These are phyloP conservation scores for Aphaenogaster ashmeadi DNA, from an alignment of 1,140 invertebrate species.

Conservation along the genomic window DNA sequence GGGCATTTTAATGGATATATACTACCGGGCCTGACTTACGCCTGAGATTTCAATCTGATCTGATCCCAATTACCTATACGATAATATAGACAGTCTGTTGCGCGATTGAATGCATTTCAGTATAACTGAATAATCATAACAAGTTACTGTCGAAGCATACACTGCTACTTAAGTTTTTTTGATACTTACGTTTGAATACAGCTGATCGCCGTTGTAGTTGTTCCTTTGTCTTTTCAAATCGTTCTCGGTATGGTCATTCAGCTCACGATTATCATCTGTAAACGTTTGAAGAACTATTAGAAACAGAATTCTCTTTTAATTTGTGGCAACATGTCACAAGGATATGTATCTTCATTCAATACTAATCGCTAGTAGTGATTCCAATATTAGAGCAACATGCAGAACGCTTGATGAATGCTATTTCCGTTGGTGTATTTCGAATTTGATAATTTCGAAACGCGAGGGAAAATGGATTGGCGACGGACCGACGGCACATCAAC, in stretches of 20 bases:
- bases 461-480: conserved; percentile 47
- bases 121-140: no score
- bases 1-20: conserved; percentile 31
- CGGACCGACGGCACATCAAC: conserved; percentile 14
- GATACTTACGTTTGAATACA: conserved; percentile 94
- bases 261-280: conserved; percentile 94
- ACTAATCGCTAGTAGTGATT: background rate
- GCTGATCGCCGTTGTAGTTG: conserved; percentile 96
- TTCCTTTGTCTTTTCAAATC: conserved; percentile 94
- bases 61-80: background rate
- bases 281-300: conserved; percentile 60
- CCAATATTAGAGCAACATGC: conserved; percentile 15
- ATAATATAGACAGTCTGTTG: background rate
- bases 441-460: conserved; percentile 53
- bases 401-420: background rate
- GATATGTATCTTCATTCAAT: background rate
- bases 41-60: background rate
- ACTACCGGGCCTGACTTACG: background rate
- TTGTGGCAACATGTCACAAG: background rate
- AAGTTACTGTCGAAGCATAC: background rate
- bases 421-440: conserved; percentile 22
- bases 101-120: background rate
- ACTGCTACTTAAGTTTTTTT: background rate
- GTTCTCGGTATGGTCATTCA: conserved; percentile 94
- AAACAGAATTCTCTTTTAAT: background rate